Percentiles rank a stretch among this genome's conserved stretches.
Evolutionary conservation across 2,888 invertebrate species (phyloP).

Genomic region (Conchocele bisecta): DNA sequence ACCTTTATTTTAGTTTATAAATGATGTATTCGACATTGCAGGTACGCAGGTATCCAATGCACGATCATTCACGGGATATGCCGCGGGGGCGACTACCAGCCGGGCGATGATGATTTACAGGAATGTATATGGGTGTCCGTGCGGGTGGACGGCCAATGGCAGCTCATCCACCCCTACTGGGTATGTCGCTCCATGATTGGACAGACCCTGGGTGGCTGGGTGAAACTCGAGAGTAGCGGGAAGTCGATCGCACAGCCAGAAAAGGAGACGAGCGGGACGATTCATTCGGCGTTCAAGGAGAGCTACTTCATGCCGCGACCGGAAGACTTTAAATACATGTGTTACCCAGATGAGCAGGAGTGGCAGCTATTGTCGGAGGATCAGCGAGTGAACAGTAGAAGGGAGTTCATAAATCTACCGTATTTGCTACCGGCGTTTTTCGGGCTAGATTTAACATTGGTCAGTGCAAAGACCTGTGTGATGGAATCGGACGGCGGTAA

Average conservation of each 20-base stretch:
- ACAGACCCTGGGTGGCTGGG: slow-evolving; percentile 16
- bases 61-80: slow-evolving; percentile 18
- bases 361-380: slow-evolving; percentile 44
- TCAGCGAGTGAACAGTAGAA: slow-evolving; percentile 8
- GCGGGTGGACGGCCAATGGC: slow-evolving; percentile 71
- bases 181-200: slow-evolving; percentile 18
- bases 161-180: slow-evolving; percentile 69
- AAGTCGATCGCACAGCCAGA: slow-evolving; percentile 1
- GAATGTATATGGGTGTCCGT: slow-evolving; percentile 70
- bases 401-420: slow-evolving; percentile 16
- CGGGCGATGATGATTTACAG: slow-evolving; percentile 9
- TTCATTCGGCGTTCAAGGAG: slow-evolving; percentile 21
- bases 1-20: too few relatives aligned
- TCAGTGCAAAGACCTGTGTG: slow-evolving; percentile 27
- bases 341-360: slow-evolving; percentile 28
- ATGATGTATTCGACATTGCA: too few relatives aligned
- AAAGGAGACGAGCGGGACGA: slow-evolving; percentile 5
- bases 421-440: slow-evolving; percentile 49
- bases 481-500: slow-evolving; percentile 21
- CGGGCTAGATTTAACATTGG: slow-evolving; percentile 25
- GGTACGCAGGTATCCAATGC: slow-evolving; percentile 26
- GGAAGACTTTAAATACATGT: slow-evolving; percentile 41
- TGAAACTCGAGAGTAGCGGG: slow-evolving; percentile 13
- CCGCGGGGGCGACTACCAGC: slow-evolving; percentile 20
- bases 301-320: slow-evolving; percentile 53